Conservation (phyloP, 2,888 invertebrate species). For the Sipunculus nudus region DNA sequence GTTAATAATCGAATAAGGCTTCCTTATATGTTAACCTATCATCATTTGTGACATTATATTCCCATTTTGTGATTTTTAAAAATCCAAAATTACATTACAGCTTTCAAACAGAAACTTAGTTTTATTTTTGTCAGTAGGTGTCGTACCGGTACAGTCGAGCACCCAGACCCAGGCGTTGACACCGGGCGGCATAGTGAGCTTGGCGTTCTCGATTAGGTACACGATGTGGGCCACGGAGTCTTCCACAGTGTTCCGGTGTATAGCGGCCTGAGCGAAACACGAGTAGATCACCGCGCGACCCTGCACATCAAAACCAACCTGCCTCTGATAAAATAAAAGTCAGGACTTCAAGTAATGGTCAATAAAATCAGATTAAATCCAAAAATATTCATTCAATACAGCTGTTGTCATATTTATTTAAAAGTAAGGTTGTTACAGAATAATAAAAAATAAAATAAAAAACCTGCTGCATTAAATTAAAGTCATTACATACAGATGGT, state of each 20-base stretch:
- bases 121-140: background rate
- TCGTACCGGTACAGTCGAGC: slow-evolving; percentile 61
- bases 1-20: too few species aligned
- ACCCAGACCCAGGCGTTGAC: slow-evolving; percentile 58
- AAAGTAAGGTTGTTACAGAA: too few species aligned
- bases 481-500: too few species aligned
- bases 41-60: too few species aligned
- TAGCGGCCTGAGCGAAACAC: slow-evolving; percentile 56
- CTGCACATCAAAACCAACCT: slow-evolving; percentile 59
- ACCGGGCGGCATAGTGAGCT: slow-evolving; percentile 52
- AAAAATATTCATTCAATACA: background rate
- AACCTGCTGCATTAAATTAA: too few species aligned
- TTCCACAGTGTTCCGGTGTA: slow-evolving; percentile 50
- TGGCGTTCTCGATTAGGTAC: slow-evolving; percentile 61
- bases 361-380: too few species aligned
- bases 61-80: too few species aligned
- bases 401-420: background rate
- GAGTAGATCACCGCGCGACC: slow-evolving; percentile 62
- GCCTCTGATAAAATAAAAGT: slow-evolving; percentile 55
- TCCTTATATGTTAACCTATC: too few species aligned
- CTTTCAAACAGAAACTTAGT: too few species aligned
- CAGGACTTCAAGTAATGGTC: too few species aligned
- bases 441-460: too few species aligned
- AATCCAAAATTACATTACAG: too few species aligned
- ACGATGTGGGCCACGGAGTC: slow-evolving; percentile 58